A percentile compares a stretch with the other conserved stretches of the same genome.
Conservation (phyloP, 2,888 invertebrate species). For the Sphaeridia pumilis region DNA sequence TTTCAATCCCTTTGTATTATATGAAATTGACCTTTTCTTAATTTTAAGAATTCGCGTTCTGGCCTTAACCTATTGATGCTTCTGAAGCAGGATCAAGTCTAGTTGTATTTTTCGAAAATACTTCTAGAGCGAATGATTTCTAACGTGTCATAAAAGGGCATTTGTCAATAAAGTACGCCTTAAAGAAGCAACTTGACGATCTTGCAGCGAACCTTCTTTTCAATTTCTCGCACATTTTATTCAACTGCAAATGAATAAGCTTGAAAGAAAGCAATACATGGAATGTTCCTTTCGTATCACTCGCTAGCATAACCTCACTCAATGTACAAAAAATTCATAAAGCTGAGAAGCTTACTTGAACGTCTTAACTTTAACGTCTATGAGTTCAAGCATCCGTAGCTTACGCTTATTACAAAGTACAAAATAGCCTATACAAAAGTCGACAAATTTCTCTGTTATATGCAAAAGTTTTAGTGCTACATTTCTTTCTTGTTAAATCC, state of each 20-base stretch:
- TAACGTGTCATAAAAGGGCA: too few relatives aligned
- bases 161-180: too few relatives aligned
- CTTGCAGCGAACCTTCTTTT: background rate
- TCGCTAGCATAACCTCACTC: too few relatives aligned
- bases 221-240: conserved; percentile 6
- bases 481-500: background rate
- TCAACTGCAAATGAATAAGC: conserved; percentile 17
- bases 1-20: too few relatives aligned
- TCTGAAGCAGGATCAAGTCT: too few relatives aligned
- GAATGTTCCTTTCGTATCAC: conserved; percentile 21
- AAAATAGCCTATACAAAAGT: background rate
- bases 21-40: too few relatives aligned
- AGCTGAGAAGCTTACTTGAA: background rate
- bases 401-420: background rate
- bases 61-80: too few relatives aligned
- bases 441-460: background rate
- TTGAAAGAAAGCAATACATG: conserved; percentile 20
- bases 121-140: too few relatives aligned
- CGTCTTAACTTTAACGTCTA: background rate
- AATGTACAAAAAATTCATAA: too few relatives aligned
- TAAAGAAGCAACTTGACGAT: background rate
- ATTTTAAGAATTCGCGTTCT: too few relatives aligned
- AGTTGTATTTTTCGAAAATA: too few relatives aligned
- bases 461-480: background rate
- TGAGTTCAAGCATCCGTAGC: background rate